Evolutionary conservation across 2,888 invertebrate species (phyloP).

Genomic region (Unio pictorum): DNA sequence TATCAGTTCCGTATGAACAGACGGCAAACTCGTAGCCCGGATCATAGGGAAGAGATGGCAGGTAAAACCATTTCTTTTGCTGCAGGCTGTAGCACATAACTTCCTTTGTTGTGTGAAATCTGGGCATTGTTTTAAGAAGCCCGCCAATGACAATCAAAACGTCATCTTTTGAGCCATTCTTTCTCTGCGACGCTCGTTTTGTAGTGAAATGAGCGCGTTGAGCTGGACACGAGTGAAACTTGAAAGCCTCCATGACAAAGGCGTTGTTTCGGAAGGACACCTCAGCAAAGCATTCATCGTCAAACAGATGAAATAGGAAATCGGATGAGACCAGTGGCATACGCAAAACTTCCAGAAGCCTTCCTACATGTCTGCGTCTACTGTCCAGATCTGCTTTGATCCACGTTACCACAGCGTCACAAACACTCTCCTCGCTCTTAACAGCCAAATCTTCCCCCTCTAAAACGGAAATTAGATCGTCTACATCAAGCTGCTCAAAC

Average conservation of each 20-base stretch:
- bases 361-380: constrained; percentile 73
- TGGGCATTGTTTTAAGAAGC: constrained; percentile 48
- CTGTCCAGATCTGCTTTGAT: constrained; percentile 76
- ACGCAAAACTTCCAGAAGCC: constrained; percentile 52
- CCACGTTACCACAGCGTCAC: constrained; percentile 83
- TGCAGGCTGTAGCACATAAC: constrained; percentile 57
- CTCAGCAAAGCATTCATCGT: constrained; percentile 33
- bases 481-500: constrained; percentile 76
- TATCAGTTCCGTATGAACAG: constrained; percentile 48
- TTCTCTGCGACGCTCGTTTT: constrained; percentile 38
- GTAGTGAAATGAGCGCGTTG: constrained; percentile 44
- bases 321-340: constrained; percentile 55
- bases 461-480: constrained; percentile 84
- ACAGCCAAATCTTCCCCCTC: constrained; percentile 87
- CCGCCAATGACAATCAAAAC: constrained; percentile 54
- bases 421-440: constrained; percentile 86
- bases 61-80: constrained; percentile 53
- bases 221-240: constrained; percentile 52
- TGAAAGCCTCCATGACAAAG: constrained; percentile 49
- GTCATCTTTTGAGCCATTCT: constrained; percentile 46
- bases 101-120: constrained; percentile 52
- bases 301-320: constrained; percentile 48
- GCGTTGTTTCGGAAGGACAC: constrained; percentile 23
- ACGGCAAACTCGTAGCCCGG: constrained; percentile 59
- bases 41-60: constrained; percentile 56